Conservation (phyloP, 1,140 invertebrate species). For the Heliconius hermathena region DNA sequence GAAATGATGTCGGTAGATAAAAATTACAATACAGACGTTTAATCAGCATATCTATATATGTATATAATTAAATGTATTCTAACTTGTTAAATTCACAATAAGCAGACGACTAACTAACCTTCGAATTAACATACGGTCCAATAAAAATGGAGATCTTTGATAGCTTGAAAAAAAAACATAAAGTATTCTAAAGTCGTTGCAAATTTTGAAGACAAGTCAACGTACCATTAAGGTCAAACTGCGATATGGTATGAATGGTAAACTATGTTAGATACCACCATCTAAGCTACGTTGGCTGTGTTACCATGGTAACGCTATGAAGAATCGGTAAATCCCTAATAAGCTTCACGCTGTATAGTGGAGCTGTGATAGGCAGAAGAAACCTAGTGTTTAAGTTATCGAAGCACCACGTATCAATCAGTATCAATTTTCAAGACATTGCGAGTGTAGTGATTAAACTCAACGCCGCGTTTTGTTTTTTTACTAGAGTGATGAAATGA, state of each 20-base stretch:
- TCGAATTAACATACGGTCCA: not conserved
- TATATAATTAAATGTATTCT: not conserved
- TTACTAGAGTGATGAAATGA: too few species aligned
- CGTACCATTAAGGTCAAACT: not conserved
- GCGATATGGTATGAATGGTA: conserved; percentile 3
- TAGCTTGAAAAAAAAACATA: conserved; percentile 3
- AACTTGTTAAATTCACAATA: conserved; percentile 5
- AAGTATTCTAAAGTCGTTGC: conserved; percentile 6
- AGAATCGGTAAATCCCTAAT: too few species aligned
- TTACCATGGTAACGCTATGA: not conserved
- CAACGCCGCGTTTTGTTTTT: too few species aligned
- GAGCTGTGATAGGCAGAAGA: too few species aligned
- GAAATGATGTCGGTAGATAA: too few species aligned
- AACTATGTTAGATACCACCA: not conserved
- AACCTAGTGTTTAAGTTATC: too few species aligned
- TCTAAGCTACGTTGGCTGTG: not conserved
- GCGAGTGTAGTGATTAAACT: too few species aligned
- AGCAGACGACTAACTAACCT: conserved; percentile 3
- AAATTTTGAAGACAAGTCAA: conserved; percentile 5
- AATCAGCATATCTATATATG: not conserved
- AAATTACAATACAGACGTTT: too few species aligned
- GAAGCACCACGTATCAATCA: too few species aligned
- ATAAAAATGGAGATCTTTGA: conserved; percentile 12
- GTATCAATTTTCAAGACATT: too few species aligned
- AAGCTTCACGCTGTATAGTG: too few species aligned